Conservation (phyloP, 2,113 vertebrate species). For the Prunella himalayana region DNA sequence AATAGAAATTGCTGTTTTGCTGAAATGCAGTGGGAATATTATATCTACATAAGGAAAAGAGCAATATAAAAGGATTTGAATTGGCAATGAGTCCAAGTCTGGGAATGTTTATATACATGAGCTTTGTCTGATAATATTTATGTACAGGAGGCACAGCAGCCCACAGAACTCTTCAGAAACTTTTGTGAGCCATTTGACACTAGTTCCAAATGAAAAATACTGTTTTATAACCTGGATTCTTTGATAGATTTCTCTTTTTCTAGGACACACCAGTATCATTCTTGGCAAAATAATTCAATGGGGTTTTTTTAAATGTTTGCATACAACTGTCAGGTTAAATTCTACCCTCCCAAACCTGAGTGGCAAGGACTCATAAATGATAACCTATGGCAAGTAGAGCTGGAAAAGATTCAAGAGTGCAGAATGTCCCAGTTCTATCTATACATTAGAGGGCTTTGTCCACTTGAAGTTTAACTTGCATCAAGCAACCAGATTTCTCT, state of each 20-base stretch:
- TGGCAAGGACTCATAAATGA: neutral
- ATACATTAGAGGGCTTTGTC: neutral
- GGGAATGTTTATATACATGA: slow-evolving; percentile 31
- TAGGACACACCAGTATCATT: neutral
- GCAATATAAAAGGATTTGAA: slow-evolving; percentile 44
- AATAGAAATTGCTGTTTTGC: slow-evolving; percentile 44
- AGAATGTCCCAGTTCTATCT: neutral
- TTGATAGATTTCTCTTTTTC: neutral
- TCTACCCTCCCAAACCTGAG: neutral
- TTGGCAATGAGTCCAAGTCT: neutral
- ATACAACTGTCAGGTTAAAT: neutral
- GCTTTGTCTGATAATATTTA: slow-evolving; percentile 44
- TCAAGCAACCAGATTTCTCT: neutral
- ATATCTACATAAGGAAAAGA: slow-evolving; percentile 49
- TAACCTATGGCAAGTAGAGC: neutral
- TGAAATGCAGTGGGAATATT: slow-evolving; percentile 41
- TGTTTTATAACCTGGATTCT: neutral
- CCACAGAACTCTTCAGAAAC: slow-evolving; percentile 6
- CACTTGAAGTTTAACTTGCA: neutral
- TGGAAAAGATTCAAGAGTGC: neutral
- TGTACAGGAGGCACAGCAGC: neutral
- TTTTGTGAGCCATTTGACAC: neutral
- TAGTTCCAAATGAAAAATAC: neutral
- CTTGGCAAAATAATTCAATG: neutral
- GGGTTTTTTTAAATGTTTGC: neutral